Evolutionary conservation across 2,888 invertebrate genomes (phyloP).

Genomic region (Flexamia atlantica): DNA sequence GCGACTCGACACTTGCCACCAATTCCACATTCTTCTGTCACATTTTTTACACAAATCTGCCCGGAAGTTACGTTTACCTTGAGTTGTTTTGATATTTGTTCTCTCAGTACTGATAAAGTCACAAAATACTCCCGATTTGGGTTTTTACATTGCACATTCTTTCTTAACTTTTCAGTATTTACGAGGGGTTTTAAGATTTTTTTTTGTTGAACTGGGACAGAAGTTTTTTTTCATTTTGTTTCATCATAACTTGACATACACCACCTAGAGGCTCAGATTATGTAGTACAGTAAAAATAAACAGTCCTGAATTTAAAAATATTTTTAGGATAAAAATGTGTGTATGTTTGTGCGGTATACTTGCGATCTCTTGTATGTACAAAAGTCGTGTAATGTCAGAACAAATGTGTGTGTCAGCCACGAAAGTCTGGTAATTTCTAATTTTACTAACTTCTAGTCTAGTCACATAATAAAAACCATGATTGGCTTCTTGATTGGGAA

Average conservation of each 20-base stretch:
- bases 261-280: neutral
- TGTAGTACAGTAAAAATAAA: neutral
- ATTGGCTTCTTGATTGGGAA: neutral
- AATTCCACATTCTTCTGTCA: constrained; percentile 39
- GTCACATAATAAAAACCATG: neutral
- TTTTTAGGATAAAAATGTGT: constrained; percentile 2
- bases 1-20: constrained; percentile 80
- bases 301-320: neutral
- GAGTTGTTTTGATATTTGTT: too few relatives aligned
- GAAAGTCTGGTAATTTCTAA: constrained; percentile 37
- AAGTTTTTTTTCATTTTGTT: too few relatives aligned
- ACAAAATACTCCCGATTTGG: too few relatives aligned
- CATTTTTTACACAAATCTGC: neutral
- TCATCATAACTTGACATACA: too few relatives aligned
- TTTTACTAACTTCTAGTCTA: constrained; percentile 6
- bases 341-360: constrained; percentile 22
- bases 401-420: constrained; percentile 27
- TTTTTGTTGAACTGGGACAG: too few relatives aligned
- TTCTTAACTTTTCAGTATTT: too few relatives aligned
- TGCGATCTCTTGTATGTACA: constrained; percentile 54
- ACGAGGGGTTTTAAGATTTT: too few relatives aligned
- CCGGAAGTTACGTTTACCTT: neutral
- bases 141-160: too few relatives aligned
- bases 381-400: constrained; percentile 29
- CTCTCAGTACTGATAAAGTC: too few relatives aligned